Base-by-base conservation (phyloP, 2,888 invertebrate species). In the Napeogenes inachia region DNA sequence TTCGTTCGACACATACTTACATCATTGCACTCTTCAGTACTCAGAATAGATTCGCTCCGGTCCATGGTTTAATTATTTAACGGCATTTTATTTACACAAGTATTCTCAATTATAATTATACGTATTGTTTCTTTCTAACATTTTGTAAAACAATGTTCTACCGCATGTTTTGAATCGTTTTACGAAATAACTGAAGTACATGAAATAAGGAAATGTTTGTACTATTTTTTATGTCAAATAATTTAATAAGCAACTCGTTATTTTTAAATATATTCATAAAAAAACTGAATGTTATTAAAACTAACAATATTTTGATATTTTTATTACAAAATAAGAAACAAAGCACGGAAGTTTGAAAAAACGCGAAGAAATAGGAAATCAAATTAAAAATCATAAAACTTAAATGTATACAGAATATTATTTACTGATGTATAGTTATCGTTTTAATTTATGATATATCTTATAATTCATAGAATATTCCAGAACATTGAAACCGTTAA, bases 11-110 rank as follows among this genome's bases (percentile, higher is more conserved):
- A 21, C 21, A 21, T 21, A 21, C 21, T 21, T 21, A 21, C 21
- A 83, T 83, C 81, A 85, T 80, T 78, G 76, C 72, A 70, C 69
- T 77, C 75, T 74, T 77, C 21, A 21, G 21, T 76, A 74, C 75
- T 76, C 57, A 61, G 56, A 62, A 58, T 64, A 64, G 56, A 45
- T 67, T 73, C 60, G 82, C 74, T 75, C 74, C 78, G 81, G 75
- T 81, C 74, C 70, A 69, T 78, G 68, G 60, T 61, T 70, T 79
- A 76, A 61, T 69, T 72, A 78, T 74, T 70, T 71, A 85, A 85
- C 87, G 78, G 85, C 75, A 66, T 60, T 46, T 57, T 53, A 42
- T 42, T 42, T 57, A 57, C 60, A 50, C 59, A 61, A 57, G 13
- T 45, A 60, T 65, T 47, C 45, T 54, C 42, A 61, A 57, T 61